Base-by-base conservation (phyloP, 2,797 vertebrate species). In the Sebastes elongatus region DNA sequence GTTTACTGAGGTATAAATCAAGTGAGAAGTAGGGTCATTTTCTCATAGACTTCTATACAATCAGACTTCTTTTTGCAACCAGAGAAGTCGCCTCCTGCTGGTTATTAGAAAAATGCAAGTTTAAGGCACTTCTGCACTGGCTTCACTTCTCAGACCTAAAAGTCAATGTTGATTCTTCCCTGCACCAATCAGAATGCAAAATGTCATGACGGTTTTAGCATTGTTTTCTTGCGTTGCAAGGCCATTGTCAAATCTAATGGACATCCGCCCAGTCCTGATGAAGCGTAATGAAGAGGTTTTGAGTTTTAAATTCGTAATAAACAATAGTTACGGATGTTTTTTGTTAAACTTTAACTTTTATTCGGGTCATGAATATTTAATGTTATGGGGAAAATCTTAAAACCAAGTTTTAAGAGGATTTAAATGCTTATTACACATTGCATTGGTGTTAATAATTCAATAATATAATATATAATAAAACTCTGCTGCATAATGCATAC, bases 81-180 rank as follows among this genome's bases (percentile, higher is more conserved):
- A 38, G 38, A 42, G 5, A 0, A 42, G 38, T 6, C 13, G 38
- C 14, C 38, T 0, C 38, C 38, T 42, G 38, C 38, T 42, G 38
- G 38, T 0, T 42, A 0, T 1, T 42, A 42, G 38, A 42, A 42
- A 16, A 42, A 42, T 42, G 38, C 0, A 42, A 42, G 5, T 42
- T 42, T 42, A 42, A 42, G 0, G 14, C 1, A 6, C 38, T 42
- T 46, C 42, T 1, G 1, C 16, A 46, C 0, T 46, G 16, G 42
- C 42, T 46, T 46, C 42, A 16, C 42, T 18, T 46, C 16, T 46
- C 42, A 46, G 42, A 46, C 42, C 42, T 0, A 0, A 46, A 46
- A 18, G 42, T 46, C 25, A 25, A 62, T 62, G 60, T 61, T 18
- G 61, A 1, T 4, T 10, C 3, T 10, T 38, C 20, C 7, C 27